These are phyloP conservation scores for Potamilus streckersoni DNA, from an alignment of 1,140 invertebrate genomes.

Conservation along the genomic window DNA sequence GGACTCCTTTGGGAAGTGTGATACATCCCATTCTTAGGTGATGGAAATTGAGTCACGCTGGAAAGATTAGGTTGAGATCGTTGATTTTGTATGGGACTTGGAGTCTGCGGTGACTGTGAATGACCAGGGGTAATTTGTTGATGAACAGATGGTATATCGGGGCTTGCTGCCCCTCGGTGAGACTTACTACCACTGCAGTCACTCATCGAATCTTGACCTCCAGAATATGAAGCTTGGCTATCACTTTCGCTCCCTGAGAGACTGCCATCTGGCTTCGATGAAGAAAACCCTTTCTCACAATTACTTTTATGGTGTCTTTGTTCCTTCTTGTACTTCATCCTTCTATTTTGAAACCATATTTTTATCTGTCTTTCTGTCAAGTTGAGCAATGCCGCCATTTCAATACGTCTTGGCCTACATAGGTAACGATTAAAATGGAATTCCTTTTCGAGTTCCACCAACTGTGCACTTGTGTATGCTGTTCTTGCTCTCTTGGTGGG, in stretches of 20 bases:
- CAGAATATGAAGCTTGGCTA: conserved; percentile 44
- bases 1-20: conserved; percentile 35
- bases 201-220: conserved; percentile 36
- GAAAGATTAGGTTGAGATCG: conserved; percentile 29
- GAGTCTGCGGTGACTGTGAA: conserved; percentile 20
- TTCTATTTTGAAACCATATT: conserved; percentile 94
- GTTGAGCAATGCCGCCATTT: conserved; percentile 80
- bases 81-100: conserved; percentile 33
- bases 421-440: conserved; percentile 84
- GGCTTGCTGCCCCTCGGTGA: conserved; percentile 19
- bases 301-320: conserved; percentile 76
- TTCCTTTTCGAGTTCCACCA: conserved; percentile 97
- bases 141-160: conserved; percentile 18
- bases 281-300: conserved; percentile 76
- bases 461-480: conserved; percentile 98
- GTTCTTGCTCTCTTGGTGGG: conserved; percentile 74
- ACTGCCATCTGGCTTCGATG: conserved; percentile 35
- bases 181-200: conserved; percentile 44
- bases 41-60: conserved; percentile 19
- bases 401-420: conserved; percentile 82
- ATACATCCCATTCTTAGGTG: conserved; percentile 23
- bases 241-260: conserved; percentile 42
- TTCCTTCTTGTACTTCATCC: conserved; percentile 99
- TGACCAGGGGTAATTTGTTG: conserved; percentile 23
- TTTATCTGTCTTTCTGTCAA: conserved; percentile 91